Evolutionary conservation across 2,113 vertebrate species (phyloP).

Genomic region (Scomber scombrus): DNA sequence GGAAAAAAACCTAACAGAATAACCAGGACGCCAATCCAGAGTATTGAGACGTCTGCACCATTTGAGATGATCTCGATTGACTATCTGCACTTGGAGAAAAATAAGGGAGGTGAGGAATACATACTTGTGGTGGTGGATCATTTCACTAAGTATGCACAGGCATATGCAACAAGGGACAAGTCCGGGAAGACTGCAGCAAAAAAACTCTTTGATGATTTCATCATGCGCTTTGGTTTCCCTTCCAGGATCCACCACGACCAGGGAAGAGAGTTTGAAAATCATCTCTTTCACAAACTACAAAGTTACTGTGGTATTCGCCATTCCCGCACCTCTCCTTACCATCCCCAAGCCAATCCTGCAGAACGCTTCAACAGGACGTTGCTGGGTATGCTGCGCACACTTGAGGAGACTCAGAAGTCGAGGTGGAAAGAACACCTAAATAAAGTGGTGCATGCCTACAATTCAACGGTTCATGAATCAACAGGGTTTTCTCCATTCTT

Average conservation of each 20-base stretch:
- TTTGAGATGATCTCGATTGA: slow-evolving; percentile 45
- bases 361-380: slow-evolving; percentile 22
- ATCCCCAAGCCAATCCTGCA: slow-evolving; percentile 29
- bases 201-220: slow-evolving; percentile 53
- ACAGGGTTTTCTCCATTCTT: slow-evolving; percentile 47
- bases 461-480: slow-evolving; percentile 43
- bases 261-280: slow-evolving; percentile 38
- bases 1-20: slow-evolving; percentile 24
- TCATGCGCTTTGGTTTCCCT: slow-evolving; percentile 38
- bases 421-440: slow-evolving; percentile 51
- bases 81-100: slow-evolving; percentile 29
- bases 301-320: background rate
- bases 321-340: slow-evolving; percentile 24
- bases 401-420: slow-evolving; percentile 37
- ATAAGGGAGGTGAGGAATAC: slow-evolving; percentile 28
- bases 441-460: slow-evolving; percentile 55
- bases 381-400: slow-evolving; percentile 1
- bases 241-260: slow-evolving; percentile 46
- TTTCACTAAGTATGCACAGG: slow-evolving; percentile 47
- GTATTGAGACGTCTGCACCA: background rate
- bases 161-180: slow-evolving; percentile 36
- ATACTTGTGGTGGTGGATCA: slow-evolving; percentile 42
- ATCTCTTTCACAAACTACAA: slow-evolving; percentile 38
- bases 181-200: slow-evolving; percentile 32
- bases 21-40: slow-evolving; percentile 13